Conservation (phyloP, 2,113 vertebrate species). For the Romanogobio albipinnatus region DNA sequence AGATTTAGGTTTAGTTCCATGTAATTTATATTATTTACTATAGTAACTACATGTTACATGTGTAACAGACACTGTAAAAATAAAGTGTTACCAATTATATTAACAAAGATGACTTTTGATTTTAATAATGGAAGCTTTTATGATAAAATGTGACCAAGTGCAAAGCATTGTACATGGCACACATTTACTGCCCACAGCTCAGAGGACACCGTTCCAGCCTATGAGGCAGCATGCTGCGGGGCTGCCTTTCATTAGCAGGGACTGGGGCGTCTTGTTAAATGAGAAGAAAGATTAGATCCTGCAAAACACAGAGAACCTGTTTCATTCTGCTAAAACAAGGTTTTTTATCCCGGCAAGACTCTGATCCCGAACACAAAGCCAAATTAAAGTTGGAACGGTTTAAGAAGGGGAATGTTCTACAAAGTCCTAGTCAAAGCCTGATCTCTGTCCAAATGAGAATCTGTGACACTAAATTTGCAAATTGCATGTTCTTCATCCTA, state of each 20-base stretch:
- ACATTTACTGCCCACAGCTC: background rate
- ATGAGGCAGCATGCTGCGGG: background rate
- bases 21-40: no score
- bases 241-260: background rate
- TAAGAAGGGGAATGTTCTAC: slow-evolving; percentile 15
- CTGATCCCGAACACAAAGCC: slow-evolving; percentile 4
- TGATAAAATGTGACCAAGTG: slow-evolving; percentile 1
- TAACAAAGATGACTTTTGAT: no score
- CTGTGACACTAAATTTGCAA: slow-evolving; percentile 1
- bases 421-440: slow-evolving; percentile 27
- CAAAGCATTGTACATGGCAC: background rate
- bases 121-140: background rate
- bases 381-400: slow-evolving; percentile 1
- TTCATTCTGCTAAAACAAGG: background rate
- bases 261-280: slow-evolving; percentile 10
- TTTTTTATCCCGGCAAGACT: background rate
- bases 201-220: background rate
- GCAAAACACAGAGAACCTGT: slow-evolving; percentile 9
- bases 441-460: slow-evolving; percentile 35
- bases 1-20: no score
- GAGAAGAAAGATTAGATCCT: background rate
- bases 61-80: no score
- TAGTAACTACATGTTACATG: no score
- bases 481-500: slow-evolving; percentile 14
- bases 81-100: no score